Conservation (phyloP, 2,797 vertebrate species). For the Hippocampus kuda region DNA sequence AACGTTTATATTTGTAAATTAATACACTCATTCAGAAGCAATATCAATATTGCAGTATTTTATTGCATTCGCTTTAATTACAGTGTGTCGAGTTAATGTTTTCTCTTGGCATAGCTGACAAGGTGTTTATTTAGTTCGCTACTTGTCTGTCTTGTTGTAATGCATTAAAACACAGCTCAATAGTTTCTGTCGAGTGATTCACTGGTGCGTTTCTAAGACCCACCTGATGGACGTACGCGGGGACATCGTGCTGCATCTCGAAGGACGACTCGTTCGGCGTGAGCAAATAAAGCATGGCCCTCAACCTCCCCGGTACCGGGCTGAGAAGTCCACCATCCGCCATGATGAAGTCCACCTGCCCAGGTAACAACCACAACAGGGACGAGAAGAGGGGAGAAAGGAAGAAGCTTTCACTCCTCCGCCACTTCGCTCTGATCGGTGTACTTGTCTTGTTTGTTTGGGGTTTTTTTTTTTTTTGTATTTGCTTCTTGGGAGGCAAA, state of each 20-base stretch:
- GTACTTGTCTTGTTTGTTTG: neutral
- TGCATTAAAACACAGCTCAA: no score
- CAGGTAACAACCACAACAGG: slow-evolving; percentile 19
- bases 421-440: neutral
- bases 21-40: no score
- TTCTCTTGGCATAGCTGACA: no score
- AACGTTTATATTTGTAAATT: no score
- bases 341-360: slow-evolving; percentile 34
- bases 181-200: neutral
- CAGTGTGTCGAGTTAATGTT: no score
- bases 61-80: no score
- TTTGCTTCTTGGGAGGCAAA: neutral
- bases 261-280: slow-evolving; percentile 76
- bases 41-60: no score
- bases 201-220: slow-evolving; percentile 26
- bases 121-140: no score
- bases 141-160: no score
- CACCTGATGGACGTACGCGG: slow-evolving; percentile 81
- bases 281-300: slow-evolving; percentile 72
- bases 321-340: slow-evolving; percentile 17
- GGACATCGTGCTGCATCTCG: slow-evolving; percentile 71
- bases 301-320: slow-evolving; percentile 50
- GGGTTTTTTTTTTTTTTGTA: neutral
- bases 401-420: neutral
- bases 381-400: neutral